Evolutionary conservation across 2,113 vertebrate species (phyloP).

Genomic region (Drymodes brunneopygia): DNA sequence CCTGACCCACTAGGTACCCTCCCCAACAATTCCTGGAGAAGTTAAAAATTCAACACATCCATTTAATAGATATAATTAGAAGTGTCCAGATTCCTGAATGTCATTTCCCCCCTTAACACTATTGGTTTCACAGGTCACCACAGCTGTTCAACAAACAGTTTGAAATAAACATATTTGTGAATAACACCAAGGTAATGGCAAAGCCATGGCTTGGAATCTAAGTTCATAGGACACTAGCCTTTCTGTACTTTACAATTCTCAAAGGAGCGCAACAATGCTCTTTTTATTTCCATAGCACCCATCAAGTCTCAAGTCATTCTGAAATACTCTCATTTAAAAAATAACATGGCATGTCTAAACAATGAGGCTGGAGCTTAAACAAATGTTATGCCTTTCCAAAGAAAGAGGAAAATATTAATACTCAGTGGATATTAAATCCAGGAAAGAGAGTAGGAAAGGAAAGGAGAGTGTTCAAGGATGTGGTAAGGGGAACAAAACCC

Average conservation of each 20-base stretch:
- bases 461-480: background rate
- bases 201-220: background rate
- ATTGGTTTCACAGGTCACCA: background rate
- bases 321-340: background rate
- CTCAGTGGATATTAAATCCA: background rate
- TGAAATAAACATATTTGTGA: background rate
- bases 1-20: background rate
- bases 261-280: rapidly evolving
- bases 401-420: background rate
- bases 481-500: background rate
- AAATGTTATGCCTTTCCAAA: background rate
- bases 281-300: background rate
- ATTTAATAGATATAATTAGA: background rate
- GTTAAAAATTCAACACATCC: background rate
- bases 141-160: background rate
- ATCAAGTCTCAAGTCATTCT: background rate
- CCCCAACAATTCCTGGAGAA: background rate
- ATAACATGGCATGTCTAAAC: background rate
- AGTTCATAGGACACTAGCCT: background rate
- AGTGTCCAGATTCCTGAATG: background rate
- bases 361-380: background rate
- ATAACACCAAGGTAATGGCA: background rate
- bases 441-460: background rate
- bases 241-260: background rate
- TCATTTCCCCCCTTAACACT: background rate